These are phyloP conservation scores for Bucco capensis DNA, from an alignment of 2,113 vertebrate genomes.

Conservation along the genomic window DNA sequence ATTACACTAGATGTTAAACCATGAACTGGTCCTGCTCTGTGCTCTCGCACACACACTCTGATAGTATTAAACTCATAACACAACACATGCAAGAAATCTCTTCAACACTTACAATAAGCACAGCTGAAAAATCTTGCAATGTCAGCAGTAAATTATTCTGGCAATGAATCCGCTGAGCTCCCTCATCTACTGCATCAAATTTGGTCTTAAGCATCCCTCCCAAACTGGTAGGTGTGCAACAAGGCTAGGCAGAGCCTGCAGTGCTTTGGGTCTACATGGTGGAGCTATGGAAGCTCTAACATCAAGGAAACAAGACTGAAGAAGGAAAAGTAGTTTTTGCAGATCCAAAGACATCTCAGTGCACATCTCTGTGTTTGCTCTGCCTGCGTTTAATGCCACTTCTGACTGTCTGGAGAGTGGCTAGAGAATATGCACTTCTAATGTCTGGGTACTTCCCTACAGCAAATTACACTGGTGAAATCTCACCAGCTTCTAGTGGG, in stretches of 20 bases:
- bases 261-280: neutral
- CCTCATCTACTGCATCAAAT: neutral
- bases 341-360: neutral
- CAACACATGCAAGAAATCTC: constrained; percentile 21
- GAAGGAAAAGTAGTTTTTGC: neutral
- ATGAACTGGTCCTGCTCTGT: neutral
- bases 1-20: constrained; percentile 12
- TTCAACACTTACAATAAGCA: neutral
- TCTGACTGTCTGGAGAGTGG: neutral
- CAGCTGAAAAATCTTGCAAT: constrained; percentile 15
- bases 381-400: neutral
- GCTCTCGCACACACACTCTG: neutral
- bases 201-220: neutral
- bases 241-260: neutral
- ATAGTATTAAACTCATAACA: neutral
- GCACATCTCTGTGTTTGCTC: neutral
- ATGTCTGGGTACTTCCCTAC: neutral
- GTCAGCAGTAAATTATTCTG: constrained; percentile 21
- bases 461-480: neutral
- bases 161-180: neutral
- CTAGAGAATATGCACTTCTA: neutral
- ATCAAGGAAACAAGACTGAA: neutral
- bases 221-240: accelerated
- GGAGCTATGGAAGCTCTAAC: neutral
- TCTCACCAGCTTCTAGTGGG: neutral